Evolutionary conservation across 2,797 vertebrate species (phyloP), one percentile per base, ranked within the genome.

Genomic region (Melopsittacus undulatus): DNA sequence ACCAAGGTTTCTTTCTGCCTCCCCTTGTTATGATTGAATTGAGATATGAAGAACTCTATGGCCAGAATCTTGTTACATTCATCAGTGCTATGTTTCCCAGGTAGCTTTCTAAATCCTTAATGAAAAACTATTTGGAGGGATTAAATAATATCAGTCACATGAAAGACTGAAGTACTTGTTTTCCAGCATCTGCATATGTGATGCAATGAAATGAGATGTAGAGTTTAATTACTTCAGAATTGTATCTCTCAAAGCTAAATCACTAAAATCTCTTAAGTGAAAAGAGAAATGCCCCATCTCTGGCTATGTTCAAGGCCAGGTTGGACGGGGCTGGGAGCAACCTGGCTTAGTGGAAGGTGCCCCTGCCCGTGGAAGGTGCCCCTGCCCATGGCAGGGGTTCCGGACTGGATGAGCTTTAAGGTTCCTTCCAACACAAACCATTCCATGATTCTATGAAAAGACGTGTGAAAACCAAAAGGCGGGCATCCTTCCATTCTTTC

Each of bases 1-100:
- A 43, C 5, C 22, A 4, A 23, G 27, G 51, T 38, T 29, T 42
- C 30, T 5, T 30, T 36, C 69, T 59, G 45, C 38, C 18, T 83
- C 11, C 16, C 38, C 13, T 38, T 12, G 26, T 46, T 9, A 0
- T 2, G 48, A n/a, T 76, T 20, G 22, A 40, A 9, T 7, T 3
- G 61, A 45, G 63, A 24, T 20, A 11, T 0, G 0, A 52, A 67
- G 9, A 42, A 3, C 19, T 38, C 3, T 5, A 0, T 30, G 46
- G 34, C 5, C 24, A 9, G 24, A 40, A 7, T 4, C 24, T 48
- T 14, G 11, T 52, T 67, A 18, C 11, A 1, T 69, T 81, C 49
- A 54, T 61, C 34, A 32, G 30, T 29, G 64, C 30, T 34, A 4
- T 15, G 45, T 49, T 83, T 68, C 45, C 29, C 34, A 19, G 40